These are phyloP conservation scores for Nephrotoma flavescens DNA, from an alignment of 2,888 invertebrate genomes.

Conservation along the genomic window DNA sequence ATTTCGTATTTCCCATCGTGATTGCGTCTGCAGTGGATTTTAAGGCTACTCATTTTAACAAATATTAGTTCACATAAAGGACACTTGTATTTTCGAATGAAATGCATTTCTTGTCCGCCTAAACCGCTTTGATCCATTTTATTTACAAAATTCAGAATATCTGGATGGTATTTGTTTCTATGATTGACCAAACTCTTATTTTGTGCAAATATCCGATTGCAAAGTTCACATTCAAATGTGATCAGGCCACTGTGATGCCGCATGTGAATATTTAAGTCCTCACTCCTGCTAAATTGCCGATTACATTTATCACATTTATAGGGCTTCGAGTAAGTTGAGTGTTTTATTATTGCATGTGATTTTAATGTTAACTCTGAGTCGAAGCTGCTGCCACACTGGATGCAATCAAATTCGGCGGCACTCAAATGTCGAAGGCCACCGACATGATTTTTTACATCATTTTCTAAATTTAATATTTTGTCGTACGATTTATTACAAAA, in stretches of 20 bases:
- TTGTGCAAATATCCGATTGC: slow-evolving; percentile 7
- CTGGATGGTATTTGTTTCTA: slow-evolving; percentile 1
- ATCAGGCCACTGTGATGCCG: slow-evolving; percentile 7
- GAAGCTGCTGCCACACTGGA: background rate
- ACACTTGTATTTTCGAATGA: slow-evolving; percentile 7
- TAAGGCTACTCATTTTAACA: slow-evolving; percentile 8
- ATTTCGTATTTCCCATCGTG: slow-evolving; percentile 1
- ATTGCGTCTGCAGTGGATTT: slow-evolving; percentile 11
- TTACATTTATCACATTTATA: slow-evolving; percentile 8
- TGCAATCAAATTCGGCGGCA: background rate
- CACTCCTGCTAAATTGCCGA: slow-evolving; percentile 6
- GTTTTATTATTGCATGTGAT: background rate
- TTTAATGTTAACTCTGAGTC: background rate
- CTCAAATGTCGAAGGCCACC: background rate
- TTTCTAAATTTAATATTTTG: background rate
- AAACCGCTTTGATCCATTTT: background rate
- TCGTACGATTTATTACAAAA: background rate
- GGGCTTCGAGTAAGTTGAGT: background rate
- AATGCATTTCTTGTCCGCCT: background rate
- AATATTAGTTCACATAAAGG: slow-evolving; percentile 9
- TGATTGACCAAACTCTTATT: slow-evolving; percentile 8
- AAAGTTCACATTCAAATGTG: slow-evolving; percentile 8
- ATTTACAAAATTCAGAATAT: background rate
- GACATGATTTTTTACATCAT: background rate
- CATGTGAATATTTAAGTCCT: slow-evolving; percentile 9